Conservation (phyloP, 2,113 vertebrate genomes). For the Anseranas semipalmata region DNA sequence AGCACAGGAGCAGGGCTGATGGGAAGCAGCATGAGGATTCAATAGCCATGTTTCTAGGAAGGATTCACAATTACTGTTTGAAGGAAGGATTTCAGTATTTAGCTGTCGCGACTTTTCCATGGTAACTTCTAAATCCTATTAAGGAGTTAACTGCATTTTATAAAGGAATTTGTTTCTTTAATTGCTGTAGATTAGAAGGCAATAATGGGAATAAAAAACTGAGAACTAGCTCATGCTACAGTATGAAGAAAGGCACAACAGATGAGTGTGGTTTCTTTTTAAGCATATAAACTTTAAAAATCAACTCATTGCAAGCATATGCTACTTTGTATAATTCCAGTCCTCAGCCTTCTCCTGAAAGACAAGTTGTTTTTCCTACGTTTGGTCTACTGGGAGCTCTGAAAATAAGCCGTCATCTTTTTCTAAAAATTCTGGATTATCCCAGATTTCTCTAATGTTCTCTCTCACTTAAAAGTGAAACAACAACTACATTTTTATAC, state of each 20-base stretch:
- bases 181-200: slow-evolving; percentile 21
- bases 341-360: slow-evolving; percentile 6
- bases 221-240: background rate
- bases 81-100: background rate
- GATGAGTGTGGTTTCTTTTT: background rate
- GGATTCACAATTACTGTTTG: background rate
- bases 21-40: background rate
- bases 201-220: background rate
- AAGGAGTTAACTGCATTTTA: background rate
- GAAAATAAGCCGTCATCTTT: background rate
- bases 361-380: background rate
- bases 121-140: background rate
- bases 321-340: background rate
- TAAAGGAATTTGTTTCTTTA: background rate
- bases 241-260: background rate
- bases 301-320: slow-evolving; percentile 4
- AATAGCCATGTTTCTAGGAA: background rate
- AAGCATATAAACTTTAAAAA: background rate
- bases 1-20: background rate
- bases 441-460: background rate
- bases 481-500: background rate
- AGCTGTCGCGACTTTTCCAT: background rate
- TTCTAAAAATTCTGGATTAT: background rate
- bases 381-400: background rate
- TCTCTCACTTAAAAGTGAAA: background rate